Percentiles rank a stretch among this genome's conserved stretches.
Evolutionary conservation across 1,140 invertebrate species (phyloP).

Genomic region (Eubasilissa regina): DNA sequence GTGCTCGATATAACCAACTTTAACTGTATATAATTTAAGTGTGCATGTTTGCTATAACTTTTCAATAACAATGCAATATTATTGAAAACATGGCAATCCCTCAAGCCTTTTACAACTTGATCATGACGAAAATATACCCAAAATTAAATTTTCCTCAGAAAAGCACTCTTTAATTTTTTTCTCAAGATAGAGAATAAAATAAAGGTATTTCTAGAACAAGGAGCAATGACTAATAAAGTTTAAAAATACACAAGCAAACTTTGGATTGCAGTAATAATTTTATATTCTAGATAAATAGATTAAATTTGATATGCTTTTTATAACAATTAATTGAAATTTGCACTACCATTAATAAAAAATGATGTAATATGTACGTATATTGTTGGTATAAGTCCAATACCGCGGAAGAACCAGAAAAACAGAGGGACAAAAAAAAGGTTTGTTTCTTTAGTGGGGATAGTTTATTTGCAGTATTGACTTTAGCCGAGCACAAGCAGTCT

Average conservation of each 20-base stretch:
- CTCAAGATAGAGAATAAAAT: conserved; percentile 35
- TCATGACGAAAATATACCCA: conserved; percentile 11
- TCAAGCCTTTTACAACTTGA: conserved; percentile 2
- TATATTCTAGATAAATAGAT: no score
- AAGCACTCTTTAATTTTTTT: conserved; percentile 36
- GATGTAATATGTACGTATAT: no score
- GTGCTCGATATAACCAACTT: no score
- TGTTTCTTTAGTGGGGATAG: no score
- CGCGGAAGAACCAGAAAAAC: no score
- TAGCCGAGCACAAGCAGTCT: no score
- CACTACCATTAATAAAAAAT: no score
- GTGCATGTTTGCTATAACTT: conserved; percentile 33
- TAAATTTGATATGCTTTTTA: no score
- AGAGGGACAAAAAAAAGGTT: no score
- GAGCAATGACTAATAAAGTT: not conserved
- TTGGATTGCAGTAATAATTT: not conserved
- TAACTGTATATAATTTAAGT: not conserved
- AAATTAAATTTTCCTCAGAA: conserved; percentile 8
- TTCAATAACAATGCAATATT: conserved; percentile 35
- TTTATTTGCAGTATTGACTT: no score
- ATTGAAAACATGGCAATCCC: conserved; percentile 43
- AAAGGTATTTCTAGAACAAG: conserved; percentile 8
- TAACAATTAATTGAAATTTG: no score
- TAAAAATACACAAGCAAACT: conserved; percentile 2
- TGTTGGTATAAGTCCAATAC: no score